Evolutionary conservation across 2,797 vertebrate species (phyloP), one percentile per base, ranked within the genome.

Genomic region (Oceanodroma leucorhoa): DNA sequence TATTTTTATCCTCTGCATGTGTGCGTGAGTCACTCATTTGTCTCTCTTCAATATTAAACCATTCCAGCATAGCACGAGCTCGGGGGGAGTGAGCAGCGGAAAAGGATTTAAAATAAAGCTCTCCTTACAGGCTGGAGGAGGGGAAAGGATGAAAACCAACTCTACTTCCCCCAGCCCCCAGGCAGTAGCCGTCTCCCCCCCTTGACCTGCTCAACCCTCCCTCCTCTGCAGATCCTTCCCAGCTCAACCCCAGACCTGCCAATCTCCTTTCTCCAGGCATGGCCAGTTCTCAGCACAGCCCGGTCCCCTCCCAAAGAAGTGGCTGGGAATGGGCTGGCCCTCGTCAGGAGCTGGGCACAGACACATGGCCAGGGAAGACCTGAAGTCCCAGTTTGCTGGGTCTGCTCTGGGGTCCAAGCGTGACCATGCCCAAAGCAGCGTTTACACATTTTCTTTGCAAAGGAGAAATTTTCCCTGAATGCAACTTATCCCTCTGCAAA

Each of bases 11-110:
- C 51, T 34, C 65, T 86, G 89, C 51, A 8, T 90, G 72, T 58
- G 64, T 69, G 73, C 1, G 27, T 97, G 96, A 96, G 93, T 97
- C 95, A 96, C 88, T 96, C 90, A 36, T 94, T 94, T 91, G 87
- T 94, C 81, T 94, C 87, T 93, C 87, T 83, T 88, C 88, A 78
- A 61, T 80, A 88, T 93, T 93, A 94, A 91, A 58, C 90, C 57
- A 1, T 65, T 84, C 77, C 84, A 54, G 89, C 90, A 53, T 75
- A 27, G 83, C 0, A 8, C 11, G 2, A 94, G 92, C 90, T 80
- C 9, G 1, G 41, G 30, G 60, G 36, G 36, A 90, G 55, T 1
- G 5, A 79, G 87, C 88, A 58, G 70, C 9, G 15, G 73, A 46
- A 43, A 46, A 72, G 71, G 72, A 61, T 91, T 94, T 71, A 92